Conservation (phyloP, 2,113 vertebrate genomes). For the Pangasianodon gigas region DNA sequence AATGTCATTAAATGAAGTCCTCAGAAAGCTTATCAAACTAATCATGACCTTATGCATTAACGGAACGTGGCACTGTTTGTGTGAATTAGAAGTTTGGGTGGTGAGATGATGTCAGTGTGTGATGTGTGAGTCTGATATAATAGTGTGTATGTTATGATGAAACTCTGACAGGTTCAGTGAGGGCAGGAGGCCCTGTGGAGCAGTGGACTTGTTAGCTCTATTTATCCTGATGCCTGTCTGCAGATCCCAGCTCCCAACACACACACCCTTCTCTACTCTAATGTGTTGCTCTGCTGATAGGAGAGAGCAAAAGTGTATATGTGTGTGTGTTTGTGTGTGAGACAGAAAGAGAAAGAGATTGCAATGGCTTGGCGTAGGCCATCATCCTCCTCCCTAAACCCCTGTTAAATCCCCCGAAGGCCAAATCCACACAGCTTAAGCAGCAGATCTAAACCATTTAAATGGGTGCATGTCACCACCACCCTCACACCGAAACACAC, state of each 20-base stretch:
- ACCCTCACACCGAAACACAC: constrained; percentile 6
- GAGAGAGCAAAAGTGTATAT: neutral
- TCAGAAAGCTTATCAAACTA: neutral
- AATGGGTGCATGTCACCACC: constrained; percentile 36
- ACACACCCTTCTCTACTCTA: neutral
- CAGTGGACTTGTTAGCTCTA: constrained; percentile 32
- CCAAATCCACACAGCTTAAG: constrained; percentile 41
- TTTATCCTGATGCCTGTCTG: constrained; percentile 38
- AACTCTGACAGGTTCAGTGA: constrained; percentile 16
- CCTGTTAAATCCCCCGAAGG: constrained; percentile 41
- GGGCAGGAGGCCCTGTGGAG: constrained; percentile 16
- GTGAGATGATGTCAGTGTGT: constrained; percentile 13
- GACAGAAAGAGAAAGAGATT: neutral
- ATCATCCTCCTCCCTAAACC: neutral
- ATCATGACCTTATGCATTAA: too few relatives aligned
- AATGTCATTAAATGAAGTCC: neutral
- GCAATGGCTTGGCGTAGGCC: neutral
- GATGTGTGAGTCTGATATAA: constrained; percentile 10
- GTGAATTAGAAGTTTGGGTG: neutral
- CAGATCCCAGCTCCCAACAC: neutral
- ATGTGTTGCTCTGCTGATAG: neutral
- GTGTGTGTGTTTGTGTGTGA: neutral
- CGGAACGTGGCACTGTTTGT: neutral
- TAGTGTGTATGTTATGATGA: constrained; percentile 22
- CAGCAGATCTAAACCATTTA: constrained; percentile 46